phyloP scores from a whole-genome alignment of 2,113 vertebrate genomes.

The Xiphias gladius region DNA sequence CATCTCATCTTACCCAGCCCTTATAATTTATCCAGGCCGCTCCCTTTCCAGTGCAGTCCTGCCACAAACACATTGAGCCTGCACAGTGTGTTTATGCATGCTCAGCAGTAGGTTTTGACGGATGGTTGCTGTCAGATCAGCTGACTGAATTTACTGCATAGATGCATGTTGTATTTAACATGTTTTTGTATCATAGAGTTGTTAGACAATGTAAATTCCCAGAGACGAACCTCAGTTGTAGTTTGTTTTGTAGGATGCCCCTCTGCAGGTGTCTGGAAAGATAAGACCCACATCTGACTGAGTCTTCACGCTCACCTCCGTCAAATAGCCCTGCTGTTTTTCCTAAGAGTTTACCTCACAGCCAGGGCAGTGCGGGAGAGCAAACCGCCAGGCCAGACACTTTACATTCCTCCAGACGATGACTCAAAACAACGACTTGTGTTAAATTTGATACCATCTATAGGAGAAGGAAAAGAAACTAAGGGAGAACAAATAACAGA shows the following conservation, averaged over 20 bases:
- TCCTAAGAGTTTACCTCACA: constrained; percentile 35
- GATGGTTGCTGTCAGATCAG: neutral
- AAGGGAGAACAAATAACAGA: constrained; percentile 32
- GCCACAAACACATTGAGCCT: neutral
- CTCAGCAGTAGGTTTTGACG: neutral
- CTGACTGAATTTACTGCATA: neutral
- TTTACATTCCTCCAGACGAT: constrained; percentile 65
- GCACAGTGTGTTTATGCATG: too few relatives aligned
- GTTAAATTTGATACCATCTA: constrained; percentile 49
- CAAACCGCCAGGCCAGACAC: constrained; percentile 43
- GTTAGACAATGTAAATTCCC: constrained; percentile 1
- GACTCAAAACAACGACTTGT: constrained; percentile 56
- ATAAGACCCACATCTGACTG: constrained; percentile 74
- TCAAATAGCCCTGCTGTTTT: constrained; percentile 50
- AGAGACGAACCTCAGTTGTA: constrained; percentile 32
- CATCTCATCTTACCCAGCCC: neutral
- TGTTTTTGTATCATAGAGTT: neutral
- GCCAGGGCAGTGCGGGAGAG: constrained; percentile 10
- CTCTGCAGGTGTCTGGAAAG: constrained; percentile 51
- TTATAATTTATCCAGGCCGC: neutral
- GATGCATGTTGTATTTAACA: neutral
- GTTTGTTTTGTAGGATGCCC: constrained; percentile 50
- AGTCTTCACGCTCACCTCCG: constrained; percentile 48
- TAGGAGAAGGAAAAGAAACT: constrained; percentile 4
- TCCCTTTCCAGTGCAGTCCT: neutral